Conservation (phyloP, 30 jellyfish, hydroid and myxozoan species). For the Phacellophora camtschatica region DNA sequence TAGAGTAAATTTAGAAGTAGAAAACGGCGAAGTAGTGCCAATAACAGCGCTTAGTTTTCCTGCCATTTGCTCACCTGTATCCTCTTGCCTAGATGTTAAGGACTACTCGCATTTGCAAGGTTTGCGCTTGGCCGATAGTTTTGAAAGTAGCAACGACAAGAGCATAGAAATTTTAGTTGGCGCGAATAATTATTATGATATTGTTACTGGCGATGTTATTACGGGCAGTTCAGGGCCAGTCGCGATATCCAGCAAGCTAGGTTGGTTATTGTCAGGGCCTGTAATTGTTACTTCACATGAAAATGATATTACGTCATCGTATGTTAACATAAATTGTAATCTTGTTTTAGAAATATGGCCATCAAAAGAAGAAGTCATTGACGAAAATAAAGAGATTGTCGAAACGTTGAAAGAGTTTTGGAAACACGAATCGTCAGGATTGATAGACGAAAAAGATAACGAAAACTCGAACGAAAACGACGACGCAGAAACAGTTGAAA, state of each 20-base stretch:
- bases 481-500: neutral
- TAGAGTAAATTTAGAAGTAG: slow-evolving; percentile 13
- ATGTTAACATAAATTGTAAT: too few relatives aligned
- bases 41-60: neutral
- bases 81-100: neutral
- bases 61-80: neutral
- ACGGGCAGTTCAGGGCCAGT: slow-evolving; percentile 33
- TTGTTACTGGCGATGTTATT: slow-evolving; percentile 18
- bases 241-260: slow-evolving; percentile 21
- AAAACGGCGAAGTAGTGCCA: neutral
- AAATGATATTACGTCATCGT: too few relatives aligned
- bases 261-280: slow-evolving; percentile 45
- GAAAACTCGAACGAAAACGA: neutral
- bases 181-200: slow-evolving; percentile 6
- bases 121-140: neutral
- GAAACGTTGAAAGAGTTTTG: slow-evolving; percentile 16
- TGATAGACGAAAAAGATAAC: neutral
- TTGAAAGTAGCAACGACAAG: neutral
- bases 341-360: too few relatives aligned
- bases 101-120: slow-evolving; percentile 5
- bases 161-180: slow-evolving; percentile 16
- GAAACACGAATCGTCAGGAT: slow-evolving; percentile 25
- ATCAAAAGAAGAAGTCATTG: too few relatives aligned
- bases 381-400: slow-evolving; percentile 6
- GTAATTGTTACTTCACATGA: neutral